These are phyloP conservation scores for Carassius carassius DNA, from an alignment of 2,113 vertebrate genomes.

Conservation along the genomic window DNA sequence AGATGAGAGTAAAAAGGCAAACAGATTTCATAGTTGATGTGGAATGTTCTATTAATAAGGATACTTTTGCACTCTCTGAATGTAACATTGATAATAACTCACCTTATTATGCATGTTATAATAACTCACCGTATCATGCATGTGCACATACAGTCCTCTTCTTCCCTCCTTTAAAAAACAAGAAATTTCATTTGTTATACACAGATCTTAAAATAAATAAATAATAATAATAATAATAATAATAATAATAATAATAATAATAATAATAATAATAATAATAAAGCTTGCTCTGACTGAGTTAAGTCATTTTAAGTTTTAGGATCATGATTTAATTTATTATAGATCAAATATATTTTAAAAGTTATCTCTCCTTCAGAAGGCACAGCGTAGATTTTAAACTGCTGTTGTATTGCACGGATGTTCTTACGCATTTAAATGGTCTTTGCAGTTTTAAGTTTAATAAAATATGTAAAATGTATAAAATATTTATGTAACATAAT, in stretches of 20 bases:
- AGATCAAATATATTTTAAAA: neutral
- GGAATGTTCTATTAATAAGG: neutral
- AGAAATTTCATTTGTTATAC: neutral
- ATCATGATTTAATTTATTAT: neutral
- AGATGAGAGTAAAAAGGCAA: neutral
- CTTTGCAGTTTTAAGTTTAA: neutral
- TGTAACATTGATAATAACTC: neutral
- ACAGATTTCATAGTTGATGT: neutral
- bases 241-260: no score
- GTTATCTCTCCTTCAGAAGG: neutral
- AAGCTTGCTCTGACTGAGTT: neutral
- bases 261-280: no score
- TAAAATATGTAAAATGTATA: neutral
- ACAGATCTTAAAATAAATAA: neutral
- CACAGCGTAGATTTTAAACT: neutral
- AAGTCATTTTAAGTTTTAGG: neutral
- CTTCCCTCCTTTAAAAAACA: neutral
- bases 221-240: no score
- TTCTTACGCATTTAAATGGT: neutral
- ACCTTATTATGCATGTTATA: neutral
- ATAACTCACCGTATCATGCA: neutral
- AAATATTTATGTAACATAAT: no score
- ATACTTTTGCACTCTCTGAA: neutral
- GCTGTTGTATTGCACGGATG: neutral
- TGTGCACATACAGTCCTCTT: neutral